Base-by-base conservation (phyloP, 2,797 vertebrate species). In the Phaenicophaeus curvirostris region DNA sequence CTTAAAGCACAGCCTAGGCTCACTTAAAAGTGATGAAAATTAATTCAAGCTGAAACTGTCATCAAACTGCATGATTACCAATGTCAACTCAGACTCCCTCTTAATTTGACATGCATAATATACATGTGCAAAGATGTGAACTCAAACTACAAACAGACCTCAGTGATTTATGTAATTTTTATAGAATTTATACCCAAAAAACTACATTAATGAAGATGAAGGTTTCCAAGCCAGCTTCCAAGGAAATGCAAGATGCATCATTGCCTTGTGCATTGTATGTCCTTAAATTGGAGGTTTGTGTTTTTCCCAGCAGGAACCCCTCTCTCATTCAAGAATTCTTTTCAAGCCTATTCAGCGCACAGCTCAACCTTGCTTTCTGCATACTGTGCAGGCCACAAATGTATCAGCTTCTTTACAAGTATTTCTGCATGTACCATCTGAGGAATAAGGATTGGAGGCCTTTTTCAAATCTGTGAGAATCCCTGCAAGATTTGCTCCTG, bases 1-100 rank as follows among this genome's bases (percentile, higher is more conserved):
- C 21, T 79, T 85, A 23, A 82, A 86, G 24, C 28, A 37, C 94
- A 78, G 53, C 0, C 4, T 33, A 66, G 33, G 55, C 73, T 86
- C 3, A 4, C 30, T 90, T 50, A 67, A 62, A 72, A 93, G 62
- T 9, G 14, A 81, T 46, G 59, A 93, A 89, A 72, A 67, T 28
- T 9, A 88, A 37, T 68, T 81, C 61, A 79, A 85, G 15, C 25
- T 73, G 63, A 57, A 96, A 71, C 17, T 73, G 44, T 74, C 89
- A 81, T 78, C 59, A 73, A 91, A 78, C 17, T 33, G 63, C 18
- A 84, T 31, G 35, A 86, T 71, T 81, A 91, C 51, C 37, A 71
- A 5, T 20, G 17, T 82, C 65, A 90, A 5, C 11, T 83, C 58
- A 62, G n/a, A 30, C 25, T 80, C 39, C 12, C 25, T 50, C 51